phyloP scores from a whole-genome alignment of 2,797 vertebrate species.

The Pipistrellus pygmaeus region DNA sequence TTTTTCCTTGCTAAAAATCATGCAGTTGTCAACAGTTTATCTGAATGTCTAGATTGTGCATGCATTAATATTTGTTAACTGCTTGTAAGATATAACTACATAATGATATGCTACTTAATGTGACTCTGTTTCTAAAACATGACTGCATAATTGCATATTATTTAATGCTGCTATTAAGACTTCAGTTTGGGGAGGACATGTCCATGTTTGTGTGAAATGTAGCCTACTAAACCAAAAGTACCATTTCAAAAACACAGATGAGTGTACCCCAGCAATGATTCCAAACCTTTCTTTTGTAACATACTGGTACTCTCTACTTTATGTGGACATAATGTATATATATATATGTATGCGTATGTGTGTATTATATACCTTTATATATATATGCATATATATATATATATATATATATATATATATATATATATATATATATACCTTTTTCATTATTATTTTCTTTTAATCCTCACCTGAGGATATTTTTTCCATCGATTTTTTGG shows the following conservation, averaged over 20 bases:
- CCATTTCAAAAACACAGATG: slow-evolving; percentile 15
- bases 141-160: not conserved
- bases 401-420: no score
- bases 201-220: not conserved
- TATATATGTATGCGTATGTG: no score
- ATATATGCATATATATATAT: no score
- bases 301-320: not conserved
- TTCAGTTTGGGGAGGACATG: not conserved
- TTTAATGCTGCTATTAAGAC: not conserved
- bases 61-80: not conserved
- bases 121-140: not conserved
- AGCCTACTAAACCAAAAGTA: slow-evolving; percentile 1
- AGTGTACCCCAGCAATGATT: not conserved
- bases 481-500: no score
- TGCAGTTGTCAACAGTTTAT: slow-evolving; percentile 71
- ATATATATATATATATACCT: no score
- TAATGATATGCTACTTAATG: not conserved
- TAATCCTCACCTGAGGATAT: no score
- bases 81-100: not conserved
- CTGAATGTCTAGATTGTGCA: not conserved
- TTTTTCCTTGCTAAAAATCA: slow-evolving; percentile 66
- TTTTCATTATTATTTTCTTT: no score
- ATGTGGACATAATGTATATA: not conserved
- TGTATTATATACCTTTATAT: no score
- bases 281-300: not conserved